Evolutionary conservation across 1,140 invertebrate genomes (phyloP), one percentile per base, ranked within the genome.

Genomic region (Acarapis woodi): DNA sequence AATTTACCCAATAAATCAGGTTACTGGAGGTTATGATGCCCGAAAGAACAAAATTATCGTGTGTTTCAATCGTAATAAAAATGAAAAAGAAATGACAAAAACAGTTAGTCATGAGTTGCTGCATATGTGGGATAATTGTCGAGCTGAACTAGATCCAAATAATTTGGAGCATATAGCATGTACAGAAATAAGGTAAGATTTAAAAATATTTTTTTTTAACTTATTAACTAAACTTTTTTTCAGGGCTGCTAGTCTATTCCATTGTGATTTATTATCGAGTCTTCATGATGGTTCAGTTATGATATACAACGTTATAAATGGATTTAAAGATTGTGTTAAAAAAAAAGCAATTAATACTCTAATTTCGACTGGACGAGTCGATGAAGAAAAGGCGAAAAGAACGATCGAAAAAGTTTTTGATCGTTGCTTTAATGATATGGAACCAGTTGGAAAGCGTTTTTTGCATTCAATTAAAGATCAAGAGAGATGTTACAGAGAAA

Each of bases 81-180:
- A 21, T 5, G 60, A 47, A 32, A 61, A 55, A 26, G 53, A 66
- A 52, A 65, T 82, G 1, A 70, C 74, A 53, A 68, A 68, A 40
- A 70, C 82, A 5, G 50, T 94, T 3, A 65, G 70, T 1, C 87
- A 94, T 55, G 87, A 94, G 58, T 66, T 94, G 62, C 71, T 90
- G 29, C 87, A 94, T 54, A 88, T 90, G 76, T 93, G 87, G 55
- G 87, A 94, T 53, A 76, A 70, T 48, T 94, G 85, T 55, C 64
- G 67, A 30, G 73, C 82, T 44, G 66, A 90, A 37, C 50, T 90
- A 24, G 72, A 94, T 52, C 78, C 85, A 45, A 71, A 65, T 44
- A 83, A 93, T 53, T 57, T 85, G 38, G 71, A 88, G 47, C 87
- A 94, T 58, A 53, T 94, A 28, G 85, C 85, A 0, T 94, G 87